A percentile compares a stretch with the other conserved stretches of the same genome.
These are phyloP conservation scores for Etheostoma perlongum DNA, from an alignment of 2,797 vertebrate genomes.

Conservation along the genomic window DNA sequence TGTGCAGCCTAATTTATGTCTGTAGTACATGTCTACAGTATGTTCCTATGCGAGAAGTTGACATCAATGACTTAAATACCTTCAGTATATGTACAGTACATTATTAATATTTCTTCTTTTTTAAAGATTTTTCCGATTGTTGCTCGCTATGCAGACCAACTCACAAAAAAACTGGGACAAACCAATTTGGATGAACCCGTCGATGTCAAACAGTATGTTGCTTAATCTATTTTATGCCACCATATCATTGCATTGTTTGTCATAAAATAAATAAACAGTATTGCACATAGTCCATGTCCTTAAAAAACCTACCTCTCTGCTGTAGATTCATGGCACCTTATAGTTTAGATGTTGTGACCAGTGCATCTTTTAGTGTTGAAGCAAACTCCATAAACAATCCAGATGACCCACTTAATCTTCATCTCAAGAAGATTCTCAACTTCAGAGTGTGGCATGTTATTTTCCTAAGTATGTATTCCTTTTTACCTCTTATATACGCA, in stretches of 20 bases:
- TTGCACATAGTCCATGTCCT: neutral
- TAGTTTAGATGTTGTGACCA: constrained; percentile 87
- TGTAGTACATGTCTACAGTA: no score
- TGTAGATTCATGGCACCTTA: constrained; percentile 85
- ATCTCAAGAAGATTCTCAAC: constrained; percentile 84
- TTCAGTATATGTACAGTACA: neutral
- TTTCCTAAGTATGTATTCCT: constrained; percentile 61
- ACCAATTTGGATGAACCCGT: constrained; percentile 70
- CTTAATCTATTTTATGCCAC: neutral
- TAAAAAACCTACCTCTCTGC: neutral
- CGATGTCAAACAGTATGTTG: constrained; percentile 87
- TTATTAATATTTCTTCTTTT: constrained; percentile 7
- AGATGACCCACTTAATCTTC: constrained; percentile 79
- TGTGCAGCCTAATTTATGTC: no score
- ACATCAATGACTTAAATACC: neutral
- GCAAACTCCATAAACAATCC: constrained; percentile 86
- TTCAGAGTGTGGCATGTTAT: constrained; percentile 67
- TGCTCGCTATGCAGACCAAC: constrained; percentile 81
- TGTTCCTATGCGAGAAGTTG: neutral
- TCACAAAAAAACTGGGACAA: constrained; percentile 82
- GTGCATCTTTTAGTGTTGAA: constrained; percentile 88
- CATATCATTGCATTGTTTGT: neutral
- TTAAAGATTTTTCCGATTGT: constrained; percentile 88
- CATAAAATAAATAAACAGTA: neutral
- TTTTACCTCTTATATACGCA: neutral